Evolutionary conservation across 2,888 invertebrate genomes (phyloP).

Genomic region (Andrena flavipes): DNA sequence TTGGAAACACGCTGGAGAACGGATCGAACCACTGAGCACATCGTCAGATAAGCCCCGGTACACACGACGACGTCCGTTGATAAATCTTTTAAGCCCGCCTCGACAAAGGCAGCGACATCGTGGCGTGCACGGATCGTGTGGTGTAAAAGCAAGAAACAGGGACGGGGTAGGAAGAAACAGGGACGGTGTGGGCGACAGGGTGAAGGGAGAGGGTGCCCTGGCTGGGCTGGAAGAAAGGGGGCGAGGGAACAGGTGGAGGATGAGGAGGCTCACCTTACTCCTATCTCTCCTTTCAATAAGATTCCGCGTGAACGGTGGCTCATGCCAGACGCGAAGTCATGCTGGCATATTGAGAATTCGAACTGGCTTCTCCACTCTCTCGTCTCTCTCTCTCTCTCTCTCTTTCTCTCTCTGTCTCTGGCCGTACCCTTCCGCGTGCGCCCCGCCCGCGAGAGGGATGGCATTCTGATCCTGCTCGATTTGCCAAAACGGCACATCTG

Average conservation of each 20-base stretch:
- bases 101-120: conserved; percentile 55
- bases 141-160: conserved; percentile 52
- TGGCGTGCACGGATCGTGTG: conserved; percentile 32
- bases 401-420: background rate
- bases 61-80: conserved; percentile 60
- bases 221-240: conserved; percentile 41
- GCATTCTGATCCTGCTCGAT: conserved; percentile 54
- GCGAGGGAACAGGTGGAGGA: conserved; percentile 26
- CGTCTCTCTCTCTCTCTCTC: background rate
- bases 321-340: conserved; percentile 71
- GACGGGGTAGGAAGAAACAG: conserved; percentile 54
- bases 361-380: conserved; percentile 52
- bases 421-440: background rate
- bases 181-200: background rate
- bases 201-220: background rate
- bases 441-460: conserved; percentile 13
- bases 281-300: conserved; percentile 77
- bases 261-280: conserved; percentile 57
- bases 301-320: conserved; percentile 75
- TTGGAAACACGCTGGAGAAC: background rate
- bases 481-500: conserved; percentile 67
- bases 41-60: conserved; percentile 25
- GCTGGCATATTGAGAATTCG: conserved; percentile 76
- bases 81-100: conserved; percentile 66
- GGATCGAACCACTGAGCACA: background rate